Evolutionary conservation across 2,888 invertebrate genomes (phyloP), one percentile per base, ranked within the genome.

Genomic region (Graphium colonna): DNA sequence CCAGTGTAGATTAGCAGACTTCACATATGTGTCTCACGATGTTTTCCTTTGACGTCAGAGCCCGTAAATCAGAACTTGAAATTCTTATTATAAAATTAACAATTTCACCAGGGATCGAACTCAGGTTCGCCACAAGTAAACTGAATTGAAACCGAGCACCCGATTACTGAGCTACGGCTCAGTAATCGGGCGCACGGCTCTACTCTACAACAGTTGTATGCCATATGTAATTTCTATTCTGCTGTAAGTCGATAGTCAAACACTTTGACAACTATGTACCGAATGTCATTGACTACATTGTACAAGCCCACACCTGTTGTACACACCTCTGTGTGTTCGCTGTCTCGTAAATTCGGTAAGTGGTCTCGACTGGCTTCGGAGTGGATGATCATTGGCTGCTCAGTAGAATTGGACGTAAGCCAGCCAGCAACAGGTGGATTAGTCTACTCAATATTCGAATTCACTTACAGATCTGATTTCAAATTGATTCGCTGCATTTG

Each of bases 341-440:
- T 15, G 33, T 44, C 51, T 48, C 51, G 33, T 55, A 44, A 51
- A 55, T 44, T 43, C 7, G 18, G 18, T 38, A 42, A 51, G 40
- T 31, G 21, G 36, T 28, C 16, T 41, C 18, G 40, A 41, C 16
- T 41, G 26, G 17, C 10, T 28, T 26, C 15, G 26, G 16, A 7
- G 16, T 31, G n/a, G 36, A 43, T 7, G 18, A 3, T 43, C 26
- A 18, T 56, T 59, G 55, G 57, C 57, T 52, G 60, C 50, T 15
- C 55, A 55, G 16, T 33, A 12, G 5, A 31, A 67, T 73, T 75
- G 77, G 73, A 62, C 60, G 51, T 36, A 53, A 51, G 70, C 73
- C 74, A 73, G 63, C 58, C 55, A 62, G 73, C 78, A 79, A 79
- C 77, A 78, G 71, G 75, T 70, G 59, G 46, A 26, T 31, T 52